Evolutionary conservation across 2,888 invertebrate species (phyloP).

Genomic region (Dione vanillae): DNA sequence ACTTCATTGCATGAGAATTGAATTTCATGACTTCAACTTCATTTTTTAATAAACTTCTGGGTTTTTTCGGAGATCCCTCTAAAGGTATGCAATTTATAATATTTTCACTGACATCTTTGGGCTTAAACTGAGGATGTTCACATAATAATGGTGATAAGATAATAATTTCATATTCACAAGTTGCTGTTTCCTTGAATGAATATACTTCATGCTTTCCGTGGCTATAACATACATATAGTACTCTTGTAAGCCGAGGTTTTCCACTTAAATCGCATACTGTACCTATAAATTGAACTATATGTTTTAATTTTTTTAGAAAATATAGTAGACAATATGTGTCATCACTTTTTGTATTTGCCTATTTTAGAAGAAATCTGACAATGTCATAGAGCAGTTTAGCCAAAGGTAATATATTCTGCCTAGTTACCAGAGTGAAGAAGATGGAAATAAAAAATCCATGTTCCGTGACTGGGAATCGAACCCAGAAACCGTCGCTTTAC

Average conservation of each 20-base stretch:
- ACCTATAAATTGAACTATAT: slow-evolving; percentile 56
- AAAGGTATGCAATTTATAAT: slow-evolving; percentile 89
- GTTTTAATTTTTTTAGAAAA: too few relatives aligned
- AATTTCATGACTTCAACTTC: slow-evolving; percentile 89
- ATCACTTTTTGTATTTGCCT: too few relatives aligned
- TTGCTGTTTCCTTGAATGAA: slow-evolving; percentile 95
- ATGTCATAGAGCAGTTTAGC: too few relatives aligned
- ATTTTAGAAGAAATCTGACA: too few relatives aligned
- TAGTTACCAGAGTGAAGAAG: too few relatives aligned
- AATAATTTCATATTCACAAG: slow-evolving; percentile 96
- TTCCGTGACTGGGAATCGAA: too few relatives aligned
- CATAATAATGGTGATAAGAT: slow-evolving; percentile 95
- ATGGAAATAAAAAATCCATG: too few relatives aligned
- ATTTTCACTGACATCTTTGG: slow-evolving; percentile 90
- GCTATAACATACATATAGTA: slow-evolving; percentile 94
- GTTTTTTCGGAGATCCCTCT: slow-evolving; percentile 88
- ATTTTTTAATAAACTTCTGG: slow-evolving; percentile 87
- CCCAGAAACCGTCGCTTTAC: too few relatives aligned
- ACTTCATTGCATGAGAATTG: slow-evolving; percentile 83
- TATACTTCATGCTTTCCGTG: slow-evolving; percentile 96
- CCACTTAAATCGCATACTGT: slow-evolving; percentile 96
- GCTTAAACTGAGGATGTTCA: slow-evolving; percentile 93
- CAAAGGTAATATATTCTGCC: too few relatives aligned
- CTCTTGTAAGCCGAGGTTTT: slow-evolving; percentile 90
- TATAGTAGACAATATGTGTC: too few relatives aligned